phyloP scores from a whole-genome alignment of 2,113 vertebrate genomes.

The Gobiocypris rarus region DNA sequence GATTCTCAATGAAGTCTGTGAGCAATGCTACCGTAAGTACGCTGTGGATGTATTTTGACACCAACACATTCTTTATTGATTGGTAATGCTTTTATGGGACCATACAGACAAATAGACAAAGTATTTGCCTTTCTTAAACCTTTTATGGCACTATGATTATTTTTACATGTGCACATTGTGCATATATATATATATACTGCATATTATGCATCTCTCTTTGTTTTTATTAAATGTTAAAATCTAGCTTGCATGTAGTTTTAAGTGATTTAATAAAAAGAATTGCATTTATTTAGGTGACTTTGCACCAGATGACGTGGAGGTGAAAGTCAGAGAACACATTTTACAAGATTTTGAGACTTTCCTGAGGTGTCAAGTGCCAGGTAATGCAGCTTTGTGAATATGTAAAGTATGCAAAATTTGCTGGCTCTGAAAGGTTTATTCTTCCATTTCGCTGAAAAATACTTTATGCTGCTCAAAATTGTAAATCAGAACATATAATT shows the following conservation, averaged over 20 bases:
- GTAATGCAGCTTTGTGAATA: constrained; percentile 70
- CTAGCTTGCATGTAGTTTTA: background rate
- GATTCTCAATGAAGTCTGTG: constrained; percentile 92
- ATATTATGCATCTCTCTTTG: no score
- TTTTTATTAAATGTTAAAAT: background rate
- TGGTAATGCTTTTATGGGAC: background rate
- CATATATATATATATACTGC: no score
- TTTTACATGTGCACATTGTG: no score
- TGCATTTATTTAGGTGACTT: constrained; percentile 77
- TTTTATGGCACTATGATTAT: no score
- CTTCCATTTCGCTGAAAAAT: background rate
- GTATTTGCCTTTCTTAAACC: no score
- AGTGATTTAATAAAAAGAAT: background rate
- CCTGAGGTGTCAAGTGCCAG: constrained; percentile 85
- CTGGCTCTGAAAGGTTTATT: background rate
- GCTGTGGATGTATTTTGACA: background rate
- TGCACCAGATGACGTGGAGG: constrained; percentile 82
- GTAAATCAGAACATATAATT: no score
- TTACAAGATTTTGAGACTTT: constrained; percentile 86
- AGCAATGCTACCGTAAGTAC: constrained; percentile 88
- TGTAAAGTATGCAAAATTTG: no score
- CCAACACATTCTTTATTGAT: no score
- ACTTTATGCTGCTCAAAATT: background rate
- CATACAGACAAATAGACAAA: background rate
- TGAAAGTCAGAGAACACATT: constrained; percentile 86